Evolutionary conservation across 2,797 vertebrate genomes (phyloP), one percentile per base, ranked within the genome.

Genomic region (Brachyalestes nurse): DNA sequence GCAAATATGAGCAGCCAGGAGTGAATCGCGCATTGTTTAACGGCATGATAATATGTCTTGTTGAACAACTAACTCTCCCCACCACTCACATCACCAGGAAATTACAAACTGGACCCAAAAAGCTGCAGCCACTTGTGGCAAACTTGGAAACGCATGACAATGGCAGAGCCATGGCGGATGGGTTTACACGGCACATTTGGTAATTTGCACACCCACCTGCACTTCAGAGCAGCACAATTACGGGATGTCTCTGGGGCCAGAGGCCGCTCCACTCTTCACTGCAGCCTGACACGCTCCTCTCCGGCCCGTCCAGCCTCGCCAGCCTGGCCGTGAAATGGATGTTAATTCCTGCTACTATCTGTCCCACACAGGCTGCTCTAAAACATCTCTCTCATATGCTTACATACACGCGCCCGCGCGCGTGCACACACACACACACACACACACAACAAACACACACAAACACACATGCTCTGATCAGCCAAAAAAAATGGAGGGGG

Each of bases 131-230:
- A 86, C 87, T 87, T 80, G 38, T 75, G 61, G 86, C 49, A 87
- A 92, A 93, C 85, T 89, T 86, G 85, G 81, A 91, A 93, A 92
- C 83, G 90, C 86, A 89, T 90, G 89, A 91, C 88, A 90, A 87
- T 91, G 91, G 93, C 91, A 88, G 89, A 93, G 90, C 91, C 86
- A 87, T 86, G 87, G 92, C 85, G 91, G 93, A 94, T 92, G 86
- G 91, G 88, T 93, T 93, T 92, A 92, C 90, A 93, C 81, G 92
- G 89, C 91, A 93, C 92, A 94, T 95, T 94, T 93, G 87, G 89
- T 93, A 90, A 95, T 95, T 95, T 95, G 91, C 93, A 94, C 94
- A 94, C 92, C 93, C 92, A 92, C 90, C 92, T 92, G 90, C 93
- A 94, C 92, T 92, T 95, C 93, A 94, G 92, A 93, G 92, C 87